Evolutionary conservation across 2,888 invertebrate species (phyloP), one percentile per base, ranked within the genome.

Genomic region (Spilarctia lutea): DNA sequence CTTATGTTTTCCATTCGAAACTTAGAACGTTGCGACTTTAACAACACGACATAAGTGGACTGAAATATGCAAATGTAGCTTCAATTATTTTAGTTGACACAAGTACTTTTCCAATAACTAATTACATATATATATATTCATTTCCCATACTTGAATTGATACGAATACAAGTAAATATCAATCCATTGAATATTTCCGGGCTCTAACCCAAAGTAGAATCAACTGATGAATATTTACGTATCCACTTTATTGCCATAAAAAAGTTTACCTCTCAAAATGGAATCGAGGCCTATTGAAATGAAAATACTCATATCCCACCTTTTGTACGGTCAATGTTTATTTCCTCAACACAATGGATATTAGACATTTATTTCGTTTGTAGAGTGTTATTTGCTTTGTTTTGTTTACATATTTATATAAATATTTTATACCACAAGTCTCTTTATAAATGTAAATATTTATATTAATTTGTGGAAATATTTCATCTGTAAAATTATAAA

Each of bases 281-380:
- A 81, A 76, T 76, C 48, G 73, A 71, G 70, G 68, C 72, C 76
- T 70, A 85, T 81, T 81, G 72, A 81, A 85, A 81, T 79, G 76
- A 78, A 83, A 83, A 81, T 72, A 73, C 74, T 79, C 69, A 76
- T 79, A 81, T 75, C 79, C 76, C 73, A 71, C 75, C 78, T 81
- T 80, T 82, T 85, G 84, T 84, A 81, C 67, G 72, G 65, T 72
- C 72, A 66, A 60, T 69, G 65, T 75, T 68, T 72, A 72, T 75
- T 75, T 75, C 39, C 52, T 75, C 73, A 71, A 66, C 72, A 84
- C 80, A 84, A 84, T 78, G 71, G 83, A 73, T 72, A 75, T 78
- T 81, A 81, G 75, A 81, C 75, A 79, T 78, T 72, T 76, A 80
- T 81, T 81, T 70, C 69, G 71, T 71, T 78, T 83, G 69, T 75